Conservation (phyloP, 2,888 invertebrate genomes). For the Caenorhabditis doughertyi region DNA sequence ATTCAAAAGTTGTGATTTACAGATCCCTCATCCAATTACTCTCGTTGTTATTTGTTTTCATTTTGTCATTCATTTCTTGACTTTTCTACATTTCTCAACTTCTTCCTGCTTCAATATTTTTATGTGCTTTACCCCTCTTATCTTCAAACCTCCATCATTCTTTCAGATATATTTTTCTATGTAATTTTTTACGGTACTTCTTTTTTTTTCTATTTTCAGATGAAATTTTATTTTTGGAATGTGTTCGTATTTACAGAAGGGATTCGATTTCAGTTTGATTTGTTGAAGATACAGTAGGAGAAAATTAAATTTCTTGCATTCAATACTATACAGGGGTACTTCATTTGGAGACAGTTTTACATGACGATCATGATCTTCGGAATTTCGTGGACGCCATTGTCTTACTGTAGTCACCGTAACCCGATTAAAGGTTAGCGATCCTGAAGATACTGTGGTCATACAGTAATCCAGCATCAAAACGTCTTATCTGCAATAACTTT, state of each 20-base stretch:
- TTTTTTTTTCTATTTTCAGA: conserved; percentile 19
- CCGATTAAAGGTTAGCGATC: no score
- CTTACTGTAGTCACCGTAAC: no score
- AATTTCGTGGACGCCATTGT: no score
- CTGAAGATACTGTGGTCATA: no score
- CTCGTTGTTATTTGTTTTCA: conserved; percentile 35
- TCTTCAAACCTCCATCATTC: conserved; percentile 2
- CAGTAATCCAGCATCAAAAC: no score
- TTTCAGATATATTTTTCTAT: conserved; percentile 34
- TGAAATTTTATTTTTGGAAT: neutral
- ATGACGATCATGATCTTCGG: no score
- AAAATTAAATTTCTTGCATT: no score
- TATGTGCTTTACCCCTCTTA: conserved; percentile 27
- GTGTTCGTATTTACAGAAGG: neutral
- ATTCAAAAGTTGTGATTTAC: conserved; percentile 52
- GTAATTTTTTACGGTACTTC: conserved; percentile 35
- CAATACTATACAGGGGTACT: no score
- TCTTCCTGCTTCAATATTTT: neutral
- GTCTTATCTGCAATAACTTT: no score
- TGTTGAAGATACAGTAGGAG: no score
- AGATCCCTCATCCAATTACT: neutral
- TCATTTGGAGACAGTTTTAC: no score
- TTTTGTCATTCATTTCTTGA: conserved; percentile 6
- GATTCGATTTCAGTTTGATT: neutral
- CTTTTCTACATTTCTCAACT: conserved; percentile 1